Evolutionary conservation across 92 coral and sea anemone genomes (phyloP), one percentile per base, ranked within the genome.

Genomic region (Palythoa heliodiscus): DNA sequence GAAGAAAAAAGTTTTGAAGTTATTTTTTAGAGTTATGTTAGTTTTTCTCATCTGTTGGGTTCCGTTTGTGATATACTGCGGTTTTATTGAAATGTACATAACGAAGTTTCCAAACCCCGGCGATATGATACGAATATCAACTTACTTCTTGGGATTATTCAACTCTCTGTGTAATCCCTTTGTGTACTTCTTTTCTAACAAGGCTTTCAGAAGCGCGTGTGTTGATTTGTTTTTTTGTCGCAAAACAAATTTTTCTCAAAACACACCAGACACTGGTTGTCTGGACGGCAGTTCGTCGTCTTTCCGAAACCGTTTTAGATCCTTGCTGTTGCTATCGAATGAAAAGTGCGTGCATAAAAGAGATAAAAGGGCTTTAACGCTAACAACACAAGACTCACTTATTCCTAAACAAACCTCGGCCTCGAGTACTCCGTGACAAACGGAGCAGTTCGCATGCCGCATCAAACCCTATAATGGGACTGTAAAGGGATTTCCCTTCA

Each of bases 91-190:
- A 38, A 64, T 87, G 40, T 53, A 91, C 78, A 52, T 70, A 23
- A 80, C 86, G 6, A 60, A 35, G 8, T 91, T 91, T 73, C 93
- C 93, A 1, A 91, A 91, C 15, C 93, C 87, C 13, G 89, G 82
- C 0, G 93, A 91, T 58, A 75, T 91, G 63, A 61, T 85, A 6
- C 93, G 93, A 25, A 88, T 91, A 17, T 52, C 84, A 1, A 78
- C 84, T 0, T 91, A 91, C 35, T 91, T 88, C 66, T 74, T 91
- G 15, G 93, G 91, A 1, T 87, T 91, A 16, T 58, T 82, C 57
- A 91, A 91, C 74, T 91, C 93, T 22, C 64, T 88, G 16, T 67
- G 89, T 17, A 91, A 91, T 37, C 93, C 93, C 2, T 88, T 91
- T 68, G 86, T 91, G 16, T 91, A 91, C 52, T 91, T 91, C 85